These are phyloP conservation scores for Drosophila ustulata DNA, from an alignment of 2,888 invertebrate species.

Conservation along the genomic window DNA sequence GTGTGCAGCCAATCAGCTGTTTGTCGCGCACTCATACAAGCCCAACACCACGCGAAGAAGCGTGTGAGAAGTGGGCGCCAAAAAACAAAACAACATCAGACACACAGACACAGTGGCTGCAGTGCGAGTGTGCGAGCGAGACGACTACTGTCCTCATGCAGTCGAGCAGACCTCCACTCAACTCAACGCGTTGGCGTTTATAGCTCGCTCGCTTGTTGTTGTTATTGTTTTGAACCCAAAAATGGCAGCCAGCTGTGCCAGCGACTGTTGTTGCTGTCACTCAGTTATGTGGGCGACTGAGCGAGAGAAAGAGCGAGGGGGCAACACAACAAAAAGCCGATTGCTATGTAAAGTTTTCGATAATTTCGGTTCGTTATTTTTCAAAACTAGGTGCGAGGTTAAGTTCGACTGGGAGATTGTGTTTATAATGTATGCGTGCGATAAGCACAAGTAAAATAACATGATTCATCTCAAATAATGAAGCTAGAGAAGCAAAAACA, in stretches of 20 bases:
- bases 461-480: neutral
- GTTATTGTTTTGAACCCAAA: constrained; percentile 41
- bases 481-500: neutral
- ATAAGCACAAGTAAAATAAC: constrained; percentile 2
- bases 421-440: neutral
- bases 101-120: constrained; percentile 17
- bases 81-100: constrained; percentile 62
- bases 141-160: constrained; percentile 26
- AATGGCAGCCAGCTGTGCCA: constrained; percentile 62
- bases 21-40: constrained; percentile 42
- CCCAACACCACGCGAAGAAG: constrained; percentile 68
- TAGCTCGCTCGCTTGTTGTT: constrained; percentile 7
- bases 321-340: neutral
- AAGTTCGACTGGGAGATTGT: constrained; percentile 8
- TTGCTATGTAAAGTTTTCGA: neutral
- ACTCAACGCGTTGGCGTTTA: constrained; percentile 41
- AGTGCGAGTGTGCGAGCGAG: constrained; percentile 41
- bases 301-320: constrained; percentile 5
- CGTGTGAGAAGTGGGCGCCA: constrained; percentile 67
- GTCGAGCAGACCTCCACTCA: constrained; percentile 8
- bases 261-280: constrained; percentile 27
- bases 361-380: constrained; percentile 5
- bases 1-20: constrained; percentile 60
- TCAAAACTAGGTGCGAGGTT: constrained; percentile 8
- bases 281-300: neutral